phyloP scores from a whole-genome alignment of 2,113 vertebrate species.

The Isurus oxyrinchus region DNA sequence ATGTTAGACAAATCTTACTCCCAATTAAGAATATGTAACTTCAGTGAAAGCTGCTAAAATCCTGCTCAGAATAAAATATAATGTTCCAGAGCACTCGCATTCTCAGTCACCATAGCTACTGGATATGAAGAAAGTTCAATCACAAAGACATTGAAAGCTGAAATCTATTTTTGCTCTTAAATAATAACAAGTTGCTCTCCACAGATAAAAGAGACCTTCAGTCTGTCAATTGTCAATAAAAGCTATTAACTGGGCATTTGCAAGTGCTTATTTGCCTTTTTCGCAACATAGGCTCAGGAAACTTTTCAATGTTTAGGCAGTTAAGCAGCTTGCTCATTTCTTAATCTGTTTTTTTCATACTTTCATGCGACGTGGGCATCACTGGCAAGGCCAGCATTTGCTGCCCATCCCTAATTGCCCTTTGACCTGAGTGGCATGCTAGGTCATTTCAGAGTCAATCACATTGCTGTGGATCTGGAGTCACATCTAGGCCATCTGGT shows the following conservation, averaged over 20 bases:
- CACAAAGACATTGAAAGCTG: background rate
- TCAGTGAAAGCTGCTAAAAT: slow-evolving; percentile 6
- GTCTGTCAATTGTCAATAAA: background rate
- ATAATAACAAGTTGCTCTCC: slow-evolving; percentile 26
- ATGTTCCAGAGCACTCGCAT: background rate
- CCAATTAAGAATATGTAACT: slow-evolving; percentile 5
- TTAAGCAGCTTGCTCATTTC: background rate
- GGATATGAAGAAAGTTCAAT: background rate
- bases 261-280: background rate
- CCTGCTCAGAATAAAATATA: slow-evolving; percentile 17
- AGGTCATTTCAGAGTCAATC: too few relatives aligned
- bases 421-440: too few relatives aligned
- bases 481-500: too few relatives aligned
- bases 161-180: slow-evolving; percentile 29
- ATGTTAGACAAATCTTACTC: background rate
- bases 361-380: too few relatives aligned
- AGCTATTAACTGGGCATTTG: background rate
- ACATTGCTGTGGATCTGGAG: too few relatives aligned
- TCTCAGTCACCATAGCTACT: background rate
- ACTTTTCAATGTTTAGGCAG: background rate
- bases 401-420: too few relatives aligned
- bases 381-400: too few relatives aligned
- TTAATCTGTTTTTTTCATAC: background rate
- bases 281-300: background rate
- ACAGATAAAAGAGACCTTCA: background rate